Base-by-base conservation (phyloP, 2,888 invertebrate genomes). In the Eilema depressum region DNA sequence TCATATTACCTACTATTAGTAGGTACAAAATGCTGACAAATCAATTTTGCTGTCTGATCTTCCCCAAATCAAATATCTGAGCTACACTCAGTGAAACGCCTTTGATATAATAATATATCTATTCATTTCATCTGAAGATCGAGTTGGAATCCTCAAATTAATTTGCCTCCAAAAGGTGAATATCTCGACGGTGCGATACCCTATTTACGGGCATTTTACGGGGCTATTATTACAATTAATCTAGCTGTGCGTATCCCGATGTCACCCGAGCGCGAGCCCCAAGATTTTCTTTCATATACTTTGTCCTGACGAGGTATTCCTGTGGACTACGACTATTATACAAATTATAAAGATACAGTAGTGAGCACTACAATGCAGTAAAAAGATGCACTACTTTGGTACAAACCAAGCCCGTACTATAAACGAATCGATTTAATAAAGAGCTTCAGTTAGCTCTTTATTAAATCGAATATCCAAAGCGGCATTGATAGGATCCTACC, bases 101-200 rank as follows among this genome's bases (percentile, higher is more conserved):
- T 88, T 88, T 87, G 86, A 86, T 85, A 86, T 86, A n/a, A n/a
- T n/a, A n/a, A n/a, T n/a, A 82, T 75, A 82, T 80, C 83, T 81
- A 83, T 82, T 86, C 85, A 85, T 84, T 86, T 85, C 82, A 80
- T 84, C 81, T 86, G 83, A 82, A 86, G 86, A 85, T 86, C 83
- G 84, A 86, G 83, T 83, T 86, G 86, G 84, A 84, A 84, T 87
- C 83, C 82, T 75, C 80, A 84, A 86, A 88, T 88, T 86, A 88
- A 87, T 87, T 85, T 79, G 79, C 79, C 76, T 82, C 86, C 84
- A 85, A 88, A 86, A 84, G 81, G 83, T 83, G 82, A 86, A 84
- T 80, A 84, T 82, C 80, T 79, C 82, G 77, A 73, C 69, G 69
- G 65, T 53, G 28, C n/a, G 53, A 41, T 26, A 63, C 63, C 63